Base-by-base conservation (phyloP, 2,888 invertebrate genomes). In the Neoascia interrupta region DNA sequence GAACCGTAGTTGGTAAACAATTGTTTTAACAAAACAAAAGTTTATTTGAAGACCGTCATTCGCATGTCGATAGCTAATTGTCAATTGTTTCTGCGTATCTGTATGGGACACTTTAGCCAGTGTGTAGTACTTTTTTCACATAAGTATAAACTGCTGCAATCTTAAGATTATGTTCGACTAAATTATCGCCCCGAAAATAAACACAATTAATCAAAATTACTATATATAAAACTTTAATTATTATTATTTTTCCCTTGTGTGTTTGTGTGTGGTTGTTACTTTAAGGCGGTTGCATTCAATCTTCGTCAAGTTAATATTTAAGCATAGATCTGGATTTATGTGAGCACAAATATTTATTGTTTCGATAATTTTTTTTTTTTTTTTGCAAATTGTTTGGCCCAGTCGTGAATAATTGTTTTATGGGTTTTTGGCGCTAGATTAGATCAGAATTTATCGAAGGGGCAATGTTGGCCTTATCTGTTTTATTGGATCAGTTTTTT, bases 221-320 rank as follows among this genome's bases (percentile, higher is more conserved):
- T 51, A 31, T 23, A n/a, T n/a, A n/a, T n/a, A n/a, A n/a, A n/a
- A n/a, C n/a, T n/a, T n/a, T n/a, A n/a, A n/a, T n/a, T n/a, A n/a
- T n/a, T n/a, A n/a, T n/a, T n/a, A n/a, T n/a, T n/a, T n/a, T n/a
- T n/a, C n/a, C n/a, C n/a, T n/a, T n/a, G n/a, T n/a, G n/a, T n/a
- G n/a, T n/a, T n/a, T n/a, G n/a, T n/a, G n/a, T n/a, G n/a, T n/a
- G n/a, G n/a, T n/a, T n/a, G n/a, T n/a, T n/a, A n/a, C n/a, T n/a
- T n/a, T n/a, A n/a, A n/a, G 61, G 53, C 39, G 47, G 53, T 60
- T 60, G 53, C 73, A 60, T 61, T 61, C 36, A 61, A 54, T 75
- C 28, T 31, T 28, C 15, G 19, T 41, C 61, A 10, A 31, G 11
- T 36, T 43, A 58, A 60, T 51, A 43, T 60, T 51, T n/a, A 10